Percentiles rank a stretch among this genome's conserved stretches.
These are phyloP conservation scores for Vidua chalybeata DNA, from an alignment of 2,113 vertebrate genomes.

Conservation along the genomic window DNA sequence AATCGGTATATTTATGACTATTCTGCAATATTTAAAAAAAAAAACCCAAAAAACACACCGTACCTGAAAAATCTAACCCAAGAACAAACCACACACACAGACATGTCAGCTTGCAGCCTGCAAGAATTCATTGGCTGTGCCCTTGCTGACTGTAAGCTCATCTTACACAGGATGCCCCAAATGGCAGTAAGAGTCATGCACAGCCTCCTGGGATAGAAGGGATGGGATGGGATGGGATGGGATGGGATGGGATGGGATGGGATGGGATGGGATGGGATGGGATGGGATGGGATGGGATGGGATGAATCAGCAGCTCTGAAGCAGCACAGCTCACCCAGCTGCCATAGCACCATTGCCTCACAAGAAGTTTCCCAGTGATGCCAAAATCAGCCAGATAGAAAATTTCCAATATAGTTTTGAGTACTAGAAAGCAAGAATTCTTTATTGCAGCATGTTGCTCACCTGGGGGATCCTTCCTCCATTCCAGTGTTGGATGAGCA, in stretches of 20 bases:
- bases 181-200: rapidly evolving
- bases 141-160: not conserved
- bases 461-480: not conserved
- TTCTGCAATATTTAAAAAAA: not conserved
- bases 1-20: not conserved
- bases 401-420: not conserved
- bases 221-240: not conserved
- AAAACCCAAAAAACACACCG: not conserved
- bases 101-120: not conserved
- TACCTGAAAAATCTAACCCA: not conserved
- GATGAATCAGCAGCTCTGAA: not conserved
- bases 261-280: not conserved
- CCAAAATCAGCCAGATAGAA: rapidly evolving
- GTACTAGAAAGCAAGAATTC: not conserved
- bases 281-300: not conserved
- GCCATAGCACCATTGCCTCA: rapidly evolving
- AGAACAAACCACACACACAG: not conserved
- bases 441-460: not conserved
- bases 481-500: not conserved
- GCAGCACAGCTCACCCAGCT: not conserved
- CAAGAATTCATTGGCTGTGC: not conserved
- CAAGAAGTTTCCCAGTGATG: not conserved
- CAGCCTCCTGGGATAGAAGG: not conserved
- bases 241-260: not conserved
- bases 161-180: not conserved